Percentiles rank a stretch among this genome's conserved stretches.
phyloP scores from a whole-genome alignment of 2,797 vertebrate species.

The Schizopygopsis pylzovi region DNA sequence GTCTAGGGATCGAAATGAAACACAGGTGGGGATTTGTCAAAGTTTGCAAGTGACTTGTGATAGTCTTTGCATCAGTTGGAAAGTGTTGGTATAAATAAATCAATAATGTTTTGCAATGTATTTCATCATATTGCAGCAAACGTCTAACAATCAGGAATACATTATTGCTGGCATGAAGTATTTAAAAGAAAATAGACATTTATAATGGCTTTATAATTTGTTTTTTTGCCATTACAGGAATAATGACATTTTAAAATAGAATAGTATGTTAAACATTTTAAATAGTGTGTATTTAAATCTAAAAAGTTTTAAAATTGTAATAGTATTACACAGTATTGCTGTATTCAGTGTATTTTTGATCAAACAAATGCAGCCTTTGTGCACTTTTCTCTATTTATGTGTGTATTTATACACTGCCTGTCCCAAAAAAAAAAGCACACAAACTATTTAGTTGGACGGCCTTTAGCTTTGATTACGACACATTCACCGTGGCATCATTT shows the following conservation, averaged over 20 bases:
- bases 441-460: no score
- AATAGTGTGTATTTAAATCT: neutral
- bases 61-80: neutral
- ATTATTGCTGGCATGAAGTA: neutral
- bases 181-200: neutral
- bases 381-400: neutral
- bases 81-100: neutral
- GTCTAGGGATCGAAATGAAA: neutral
- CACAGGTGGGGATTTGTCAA: neutral
- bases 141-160: neutral
- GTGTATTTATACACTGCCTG: neutral
- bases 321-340: neutral
- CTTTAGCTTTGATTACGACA: no score
- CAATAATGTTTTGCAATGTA: neutral
- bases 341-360: neutral
- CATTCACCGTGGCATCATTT: no score
- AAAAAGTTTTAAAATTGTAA: neutral
- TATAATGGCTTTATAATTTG: neutral
- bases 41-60: neutral
- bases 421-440: no score
- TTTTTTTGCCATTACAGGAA: neutral
- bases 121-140: constrained; percentile 1
- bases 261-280: neutral
- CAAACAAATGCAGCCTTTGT: neutral
- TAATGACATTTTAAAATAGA: neutral